Evolutionary conservation across 2,888 invertebrate species (phyloP).

Genomic region (Sinelater perroti): DNA sequence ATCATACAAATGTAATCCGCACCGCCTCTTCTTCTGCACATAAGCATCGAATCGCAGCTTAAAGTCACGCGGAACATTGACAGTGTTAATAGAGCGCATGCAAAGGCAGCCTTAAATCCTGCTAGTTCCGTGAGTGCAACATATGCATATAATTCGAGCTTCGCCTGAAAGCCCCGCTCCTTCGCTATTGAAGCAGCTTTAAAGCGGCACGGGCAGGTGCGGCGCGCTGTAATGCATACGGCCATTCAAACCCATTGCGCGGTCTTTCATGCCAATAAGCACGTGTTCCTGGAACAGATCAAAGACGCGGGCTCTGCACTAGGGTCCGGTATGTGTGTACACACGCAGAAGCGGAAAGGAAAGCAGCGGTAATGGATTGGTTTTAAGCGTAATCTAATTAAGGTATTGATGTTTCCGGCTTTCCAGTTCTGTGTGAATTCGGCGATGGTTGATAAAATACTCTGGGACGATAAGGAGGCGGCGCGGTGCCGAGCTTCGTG

Average conservation of each 20-base stretch:
- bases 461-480: too few species aligned
- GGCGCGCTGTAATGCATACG: conserved; percentile 12
- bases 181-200: neutral
- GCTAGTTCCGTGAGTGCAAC: too few species aligned
- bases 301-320: conserved; percentile 11
- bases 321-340: neutral
- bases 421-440: conserved; percentile 17
- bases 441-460: conserved; percentile 18
- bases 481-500: too few species aligned
- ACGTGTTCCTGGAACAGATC: conserved; percentile 13
- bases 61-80: too few species aligned
- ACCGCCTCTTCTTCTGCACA: too few species aligned
- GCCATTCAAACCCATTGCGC: conserved; percentile 11
- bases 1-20: too few species aligned
- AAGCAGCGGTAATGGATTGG: conserved; percentile 27
- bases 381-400: conserved; percentile 25
- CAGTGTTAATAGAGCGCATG: too few species aligned
- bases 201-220: too few species aligned
- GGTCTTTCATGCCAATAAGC: conserved; percentile 10
- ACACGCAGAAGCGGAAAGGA: conserved; percentile 17
- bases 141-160: too few species aligned
- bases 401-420: conserved; percentile 13
- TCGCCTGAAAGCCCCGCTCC: neutral
- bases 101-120: too few species aligned
- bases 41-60: too few species aligned